These are phyloP conservation scores for Graphium colonna DNA, from an alignment of 2,888 invertebrate genomes.

Conservation along the genomic window DNA sequence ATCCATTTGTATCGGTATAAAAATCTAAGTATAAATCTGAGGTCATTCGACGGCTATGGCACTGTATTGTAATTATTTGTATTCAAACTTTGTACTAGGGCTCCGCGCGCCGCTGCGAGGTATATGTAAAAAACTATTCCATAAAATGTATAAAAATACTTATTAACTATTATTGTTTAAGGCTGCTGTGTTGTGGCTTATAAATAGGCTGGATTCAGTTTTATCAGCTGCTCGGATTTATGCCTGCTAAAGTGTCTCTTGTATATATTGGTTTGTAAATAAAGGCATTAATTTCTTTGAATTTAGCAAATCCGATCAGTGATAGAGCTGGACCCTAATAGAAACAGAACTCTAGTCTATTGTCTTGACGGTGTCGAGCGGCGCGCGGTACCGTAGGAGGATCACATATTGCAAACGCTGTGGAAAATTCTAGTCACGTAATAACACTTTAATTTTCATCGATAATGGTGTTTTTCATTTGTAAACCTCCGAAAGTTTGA, in stretches of 20 bases:
- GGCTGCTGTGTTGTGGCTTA: constrained; percentile 60
- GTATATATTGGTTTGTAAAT: too few species aligned
- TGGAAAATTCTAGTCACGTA: constrained; percentile 64
- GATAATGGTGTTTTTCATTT: constrained; percentile 62
- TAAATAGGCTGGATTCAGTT: constrained; percentile 35
- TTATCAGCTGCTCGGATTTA: constrained; percentile 26
- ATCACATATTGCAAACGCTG: constrained; percentile 50
- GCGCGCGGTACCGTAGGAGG: constrained; percentile 59
- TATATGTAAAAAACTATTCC: constrained; percentile 44
- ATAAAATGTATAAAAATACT: constrained; percentile 76
- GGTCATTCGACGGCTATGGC: constrained; percentile 76
- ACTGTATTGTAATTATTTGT: constrained; percentile 64
- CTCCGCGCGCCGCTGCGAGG: constrained; percentile 48
- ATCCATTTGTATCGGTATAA: constrained; percentile 81
- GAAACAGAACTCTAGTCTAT: constrained; percentile 59
- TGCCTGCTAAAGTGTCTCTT: too few species aligned
- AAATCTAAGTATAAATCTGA: constrained; percentile 79
- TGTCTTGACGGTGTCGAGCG: constrained; percentile 45
- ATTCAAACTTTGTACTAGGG: constrained; percentile 71
- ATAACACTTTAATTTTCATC: constrained; percentile 61
- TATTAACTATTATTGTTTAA: constrained; percentile 74
- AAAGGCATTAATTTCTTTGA: constrained; percentile 17
- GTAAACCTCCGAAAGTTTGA: constrained; percentile 80
- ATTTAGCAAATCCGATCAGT: constrained; percentile 5
- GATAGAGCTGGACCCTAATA: constrained; percentile 26